Conservation (phyloP, 1,140 invertebrate species). For the Drosophila ercepeae region DNA sequence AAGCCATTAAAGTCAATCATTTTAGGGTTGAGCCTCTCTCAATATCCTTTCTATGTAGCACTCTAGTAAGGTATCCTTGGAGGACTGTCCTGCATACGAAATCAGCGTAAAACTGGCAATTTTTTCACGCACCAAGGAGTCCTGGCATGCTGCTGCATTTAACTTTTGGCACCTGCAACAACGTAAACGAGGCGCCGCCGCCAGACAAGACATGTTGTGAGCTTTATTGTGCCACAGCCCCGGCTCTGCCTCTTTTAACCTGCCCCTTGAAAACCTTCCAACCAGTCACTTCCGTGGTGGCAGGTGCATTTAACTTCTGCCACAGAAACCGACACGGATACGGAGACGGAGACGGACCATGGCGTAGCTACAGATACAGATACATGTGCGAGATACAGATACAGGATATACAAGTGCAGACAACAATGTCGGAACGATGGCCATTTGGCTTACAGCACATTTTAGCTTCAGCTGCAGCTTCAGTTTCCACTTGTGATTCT, state of each 20-base stretch:
- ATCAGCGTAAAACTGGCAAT: slow-evolving; percentile 38
- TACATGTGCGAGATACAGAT: not conserved
- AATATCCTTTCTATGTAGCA: no score
- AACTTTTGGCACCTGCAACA: slow-evolving; percentile 63
- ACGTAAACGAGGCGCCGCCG: slow-evolving; percentile 25
- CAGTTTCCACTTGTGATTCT: slow-evolving; percentile 51
- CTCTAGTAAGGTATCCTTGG: not conserved
- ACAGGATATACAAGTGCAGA: slow-evolving; percentile 35
- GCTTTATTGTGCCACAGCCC: slow-evolving; percentile 18
- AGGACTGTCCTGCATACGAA: slow-evolving; percentile 23
- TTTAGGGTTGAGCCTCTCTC: no score
- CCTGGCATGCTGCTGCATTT: slow-evolving; percentile 40
- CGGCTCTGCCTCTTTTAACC: no score
- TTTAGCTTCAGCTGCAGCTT: slow-evolving; percentile 28
- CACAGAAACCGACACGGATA: slow-evolving; percentile 59
- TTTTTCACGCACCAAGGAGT: slow-evolving; percentile 53
- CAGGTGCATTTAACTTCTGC: slow-evolving; percentile 79
- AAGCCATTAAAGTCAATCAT: no score
- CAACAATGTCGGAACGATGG: slow-evolving; percentile 63
- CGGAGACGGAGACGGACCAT: not conserved
- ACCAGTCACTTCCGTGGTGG: slow-evolving; percentile 42
- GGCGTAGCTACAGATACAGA: slow-evolving; percentile 3
- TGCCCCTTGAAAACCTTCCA: slow-evolving; percentile 23
- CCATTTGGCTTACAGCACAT: slow-evolving; percentile 57
- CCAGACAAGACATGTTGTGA: slow-evolving; percentile 51